A percentile compares a stretch with the other conserved stretches of the same genome.
These are phyloP conservation scores for Phenganax subtilis DNA, from an alignment of 92 coral and sea anemone genomes.

Conservation along the genomic window DNA sequence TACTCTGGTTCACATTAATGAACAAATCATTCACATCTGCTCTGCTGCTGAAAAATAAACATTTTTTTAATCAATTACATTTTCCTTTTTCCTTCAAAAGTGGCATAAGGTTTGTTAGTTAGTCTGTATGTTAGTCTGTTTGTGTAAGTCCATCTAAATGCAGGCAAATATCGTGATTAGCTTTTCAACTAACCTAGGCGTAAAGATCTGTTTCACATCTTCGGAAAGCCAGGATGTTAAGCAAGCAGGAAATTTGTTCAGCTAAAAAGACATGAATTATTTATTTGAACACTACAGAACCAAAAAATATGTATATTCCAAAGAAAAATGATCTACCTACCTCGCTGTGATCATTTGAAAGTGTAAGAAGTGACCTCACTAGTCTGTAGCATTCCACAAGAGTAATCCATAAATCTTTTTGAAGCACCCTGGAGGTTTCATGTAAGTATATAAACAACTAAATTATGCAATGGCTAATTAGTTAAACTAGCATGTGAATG, in stretches of 20 bases:
- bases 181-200: background rate
- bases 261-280: background rate
- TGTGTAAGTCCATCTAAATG: no score
- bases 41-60: background rate
- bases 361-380: conserved; percentile 5
- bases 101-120: no score
- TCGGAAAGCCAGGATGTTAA: conserved; percentile 16
- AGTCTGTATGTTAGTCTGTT: no score
- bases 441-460: background rate
- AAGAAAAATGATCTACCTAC: background rate
- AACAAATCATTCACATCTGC: background rate
- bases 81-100: background rate
- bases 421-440: conserved; percentile 50
- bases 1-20: background rate
- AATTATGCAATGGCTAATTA: background rate
- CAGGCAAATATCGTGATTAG: no score
- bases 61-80: background rate
- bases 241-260: conserved; percentile 17
- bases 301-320: background rate
- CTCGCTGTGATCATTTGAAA: background rate
- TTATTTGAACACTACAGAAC: no score
- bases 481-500: background rate
- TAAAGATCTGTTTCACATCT: background rate
- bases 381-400: conserved; percentile 50
- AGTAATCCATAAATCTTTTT: conserved; percentile 46